Evolutionary conservation across 2,113 vertebrate species (phyloP).

Genomic region (Oceanites oceanicus): DNA sequence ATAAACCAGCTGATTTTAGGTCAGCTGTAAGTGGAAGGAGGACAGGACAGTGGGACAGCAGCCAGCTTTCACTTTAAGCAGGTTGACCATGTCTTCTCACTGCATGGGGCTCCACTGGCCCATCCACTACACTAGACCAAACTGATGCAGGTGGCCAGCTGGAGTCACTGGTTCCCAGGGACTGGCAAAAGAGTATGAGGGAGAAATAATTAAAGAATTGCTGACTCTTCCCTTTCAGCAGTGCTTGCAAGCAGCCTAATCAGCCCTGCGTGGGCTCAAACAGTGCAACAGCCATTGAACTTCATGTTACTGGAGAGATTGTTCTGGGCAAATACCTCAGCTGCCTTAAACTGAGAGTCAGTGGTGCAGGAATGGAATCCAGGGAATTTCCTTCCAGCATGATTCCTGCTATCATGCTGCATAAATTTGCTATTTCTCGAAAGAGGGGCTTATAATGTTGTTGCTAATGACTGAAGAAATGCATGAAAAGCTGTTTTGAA

Average conservation of each 20-base stretch:
- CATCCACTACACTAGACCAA: not conserved
- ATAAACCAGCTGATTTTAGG: not conserved
- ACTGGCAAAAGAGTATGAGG: not conserved
- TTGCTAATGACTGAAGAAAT: not conserved
- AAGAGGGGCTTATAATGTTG: not conserved
- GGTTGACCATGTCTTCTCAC: not conserved
- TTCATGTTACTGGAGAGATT: not conserved
- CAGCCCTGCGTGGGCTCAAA: not conserved
- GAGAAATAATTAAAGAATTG: not conserved
- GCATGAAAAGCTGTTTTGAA: not conserved
- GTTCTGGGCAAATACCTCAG: not conserved
- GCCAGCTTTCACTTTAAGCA: not conserved
- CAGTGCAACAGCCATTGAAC: not conserved
- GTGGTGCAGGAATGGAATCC: not conserved
- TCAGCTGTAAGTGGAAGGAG: not conserved
- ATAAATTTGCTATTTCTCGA: not conserved
- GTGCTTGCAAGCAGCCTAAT: not conserved
- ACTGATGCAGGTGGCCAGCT: not conserved
- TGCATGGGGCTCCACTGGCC: too few species aligned
- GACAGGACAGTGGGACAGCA: not conserved
- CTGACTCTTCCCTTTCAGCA: not conserved
- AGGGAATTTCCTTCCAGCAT: not conserved
- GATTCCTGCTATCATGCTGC: not conserved
- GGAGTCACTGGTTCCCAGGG: not conserved
- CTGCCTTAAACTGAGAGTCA: not conserved